Evolutionary conservation across 1,140 invertebrate genomes (phyloP).

Genomic region (Acromyrmex charruanus): DNA sequence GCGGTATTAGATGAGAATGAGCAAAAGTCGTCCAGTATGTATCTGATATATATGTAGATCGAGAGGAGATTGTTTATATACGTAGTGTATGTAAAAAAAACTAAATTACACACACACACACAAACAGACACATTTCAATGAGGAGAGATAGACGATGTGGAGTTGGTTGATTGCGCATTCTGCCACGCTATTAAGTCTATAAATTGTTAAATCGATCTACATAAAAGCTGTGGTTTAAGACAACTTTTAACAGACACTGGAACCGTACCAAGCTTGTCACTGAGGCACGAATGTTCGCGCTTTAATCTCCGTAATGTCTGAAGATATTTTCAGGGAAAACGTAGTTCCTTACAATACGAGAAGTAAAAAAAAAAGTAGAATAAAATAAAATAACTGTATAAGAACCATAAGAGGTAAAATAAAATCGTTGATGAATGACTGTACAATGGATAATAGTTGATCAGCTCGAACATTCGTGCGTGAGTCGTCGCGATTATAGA

Average conservation of each 20-base stretch:
- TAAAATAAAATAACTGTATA: slow-evolving; percentile 33
- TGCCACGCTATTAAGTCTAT: slow-evolving; percentile 62
- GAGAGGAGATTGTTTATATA: slow-evolving; percentile 82
- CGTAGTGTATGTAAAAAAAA: slow-evolving; percentile 55
- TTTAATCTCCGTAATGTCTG: slow-evolving; percentile 2
- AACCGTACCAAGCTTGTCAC: slow-evolving; percentile 77
- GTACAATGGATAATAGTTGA: slow-evolving; percentile 20
- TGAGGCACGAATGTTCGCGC: slow-evolving; percentile 49
- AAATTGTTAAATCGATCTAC: slow-evolving; percentile 74
- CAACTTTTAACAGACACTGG: slow-evolving; percentile 85
- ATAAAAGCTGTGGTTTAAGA: slow-evolving; percentile 85
- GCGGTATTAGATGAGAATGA: slow-evolving; percentile 67
- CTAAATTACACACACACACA: slow-evolving; percentile 48
- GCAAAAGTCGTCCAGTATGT: slow-evolving; percentile 73
- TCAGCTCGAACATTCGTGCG: slow-evolving; percentile 54
- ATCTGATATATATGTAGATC: slow-evolving; percentile 79
- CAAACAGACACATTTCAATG: slow-evolving; percentile 25
- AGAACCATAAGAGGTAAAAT: neutral
- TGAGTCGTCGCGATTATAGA: slow-evolving; percentile 26
- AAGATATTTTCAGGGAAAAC: slow-evolving; percentile 36
- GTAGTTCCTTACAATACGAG: slow-evolving; percentile 37
- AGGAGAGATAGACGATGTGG: slow-evolving; percentile 57
- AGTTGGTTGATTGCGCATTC: slow-evolving; percentile 71
- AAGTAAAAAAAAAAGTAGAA: neutral
- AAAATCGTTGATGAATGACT: slow-evolving; percentile 21